Percentiles rank a stretch among this genome's conserved stretches.
Evolutionary conservation across 2,888 invertebrate genomes (phyloP).

Genomic region (Rhingia rostrata): DNA sequence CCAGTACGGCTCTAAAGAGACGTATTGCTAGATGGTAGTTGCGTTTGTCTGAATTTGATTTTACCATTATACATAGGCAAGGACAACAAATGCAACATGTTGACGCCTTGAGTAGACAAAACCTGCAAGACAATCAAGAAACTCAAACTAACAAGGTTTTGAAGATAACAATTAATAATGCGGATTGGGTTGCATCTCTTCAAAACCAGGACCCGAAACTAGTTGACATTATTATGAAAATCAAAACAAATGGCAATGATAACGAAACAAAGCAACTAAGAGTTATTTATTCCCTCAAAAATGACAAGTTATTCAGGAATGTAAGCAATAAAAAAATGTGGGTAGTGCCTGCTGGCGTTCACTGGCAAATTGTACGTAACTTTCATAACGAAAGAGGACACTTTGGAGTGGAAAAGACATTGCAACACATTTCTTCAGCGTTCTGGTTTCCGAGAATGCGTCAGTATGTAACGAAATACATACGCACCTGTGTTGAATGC

Average conservation of each 20-base stretch:
- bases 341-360: slow-evolving; percentile 41
- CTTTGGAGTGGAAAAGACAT: slow-evolving; percentile 33
- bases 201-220: slow-evolving; percentile 42
- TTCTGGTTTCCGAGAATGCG: slow-evolving; percentile 82
- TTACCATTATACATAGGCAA: slow-evolving; percentile 17
- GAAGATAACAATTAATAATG: slow-evolving; percentile 22
- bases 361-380: slow-evolving; percentile 52
- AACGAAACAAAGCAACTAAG: slow-evolving; percentile 46
- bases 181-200: slow-evolving; percentile 20
- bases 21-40: slow-evolving; percentile 43
- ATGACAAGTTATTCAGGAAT: slow-evolving; percentile 34
- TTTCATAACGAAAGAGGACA: slow-evolving; percentile 55
- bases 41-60: slow-evolving; percentile 33
- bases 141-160: neutral
- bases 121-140: neutral
- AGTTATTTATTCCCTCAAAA: slow-evolving; percentile 31
- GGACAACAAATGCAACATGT: slow-evolving; percentile 38
- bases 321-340: slow-evolving; percentile 24
- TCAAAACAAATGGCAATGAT: slow-evolving; percentile 10
- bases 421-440: slow-evolving; percentile 57
- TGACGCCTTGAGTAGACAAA: slow-evolving; percentile 26
- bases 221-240: slow-evolving; percentile 30
- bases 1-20: slow-evolving; percentile 26
- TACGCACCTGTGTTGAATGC: slow-evolving; percentile 81
- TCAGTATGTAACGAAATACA: slow-evolving; percentile 79